Base-by-base conservation (phyloP, 2,888 invertebrate species). In the Catotricha subobsoleta region DNA sequence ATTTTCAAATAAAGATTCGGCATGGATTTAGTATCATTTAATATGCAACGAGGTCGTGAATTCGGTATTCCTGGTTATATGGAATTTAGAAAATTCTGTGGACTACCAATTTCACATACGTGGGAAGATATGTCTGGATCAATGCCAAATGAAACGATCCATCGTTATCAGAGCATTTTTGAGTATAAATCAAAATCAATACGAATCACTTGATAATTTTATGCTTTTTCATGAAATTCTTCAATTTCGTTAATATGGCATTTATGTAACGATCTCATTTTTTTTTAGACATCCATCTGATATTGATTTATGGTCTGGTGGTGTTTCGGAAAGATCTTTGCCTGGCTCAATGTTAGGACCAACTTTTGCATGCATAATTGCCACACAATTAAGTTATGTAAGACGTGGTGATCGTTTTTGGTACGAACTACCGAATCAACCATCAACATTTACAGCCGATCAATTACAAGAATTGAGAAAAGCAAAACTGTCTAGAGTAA, bases 251-350 rank as follows among this genome's bases (percentile, higher is more conserved):
- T 25, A 25, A 9, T 25, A 25, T 25, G 9, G 25, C 25, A 9
- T 25, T 25, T 8, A 8, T 25, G 9, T 8, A 25, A 8, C 25
- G 7, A 25, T 8, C 6, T 25, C 7, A 25, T 25, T 25, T 8
- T 43, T 43, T 51, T 56, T 3, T 52, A 81, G 80, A 46, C 81
- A 86, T 59, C 88, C 90, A 2, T 72, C 79, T 45, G 94, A 94
- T 59, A 84, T 94, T 36, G 92, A 94, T 67, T 67, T 92, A 41
- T 94, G 91, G 87, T 86, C 88, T 15, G 92, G 90, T 38, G 92
- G 91, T 37, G 87, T 92, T 7, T 87, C 90, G 1, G 94, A 94
- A 57, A 69, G 80, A 46, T 83, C 91, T 2, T 67, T 91, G 41
- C 83, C 86, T 8, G 91, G 88, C 34, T 87, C 88, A 42, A 82